Base-by-base conservation (phyloP, 2,113 vertebrate genomes). In the Rafetus swinhoei region DNA sequence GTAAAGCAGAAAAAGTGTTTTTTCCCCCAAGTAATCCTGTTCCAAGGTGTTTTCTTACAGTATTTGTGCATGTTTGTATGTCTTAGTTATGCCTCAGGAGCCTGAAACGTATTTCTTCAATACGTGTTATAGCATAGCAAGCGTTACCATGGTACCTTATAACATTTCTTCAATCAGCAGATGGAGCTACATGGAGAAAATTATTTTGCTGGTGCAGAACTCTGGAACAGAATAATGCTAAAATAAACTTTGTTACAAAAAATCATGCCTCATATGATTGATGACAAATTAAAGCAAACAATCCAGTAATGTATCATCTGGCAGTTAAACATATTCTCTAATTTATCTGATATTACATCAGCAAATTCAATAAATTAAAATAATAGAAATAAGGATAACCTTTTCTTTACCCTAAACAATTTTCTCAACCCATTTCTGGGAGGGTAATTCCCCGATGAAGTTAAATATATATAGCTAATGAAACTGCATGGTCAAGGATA, bases 221-320 rank as follows among this genome's bases (percentile, higher is more conserved):
- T 95, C 94, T 97, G 95, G 94, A 97, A 95, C 79, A 79, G 88
- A 94, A 94, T 95, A 93, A 89, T 90, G 74, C 96, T 97, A 97
- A 98, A 97, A 98, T 97, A 97, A 97, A 95, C 85, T 92, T 92
- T 86, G n/a, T 94, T 97, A 97, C 93, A 91, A 96, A 97, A 97
- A 94, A 54, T 79, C 85, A 86, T 90, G 54, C 53, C 88, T 83
- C 89, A 80, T 94, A 95, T 94, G 93, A 93, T 87, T 95, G 82
- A 93, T 76, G 85, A 89, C 90, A 93, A 96, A 94, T 95, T 93
- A 86, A 82, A 96, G 96, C 93, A 96, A 97, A 94, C 80, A 95
- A 88, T 92, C 82, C 86, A 94, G 86, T 94, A 92, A 82, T 95
- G 16, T 91, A 93, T 97, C 89, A 97, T 94, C 92, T 95, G 88